These are phyloP conservation scores for Chloroceryle inda DNA, from an alignment of 2,797 vertebrate species.

Conservation along the genomic window DNA sequence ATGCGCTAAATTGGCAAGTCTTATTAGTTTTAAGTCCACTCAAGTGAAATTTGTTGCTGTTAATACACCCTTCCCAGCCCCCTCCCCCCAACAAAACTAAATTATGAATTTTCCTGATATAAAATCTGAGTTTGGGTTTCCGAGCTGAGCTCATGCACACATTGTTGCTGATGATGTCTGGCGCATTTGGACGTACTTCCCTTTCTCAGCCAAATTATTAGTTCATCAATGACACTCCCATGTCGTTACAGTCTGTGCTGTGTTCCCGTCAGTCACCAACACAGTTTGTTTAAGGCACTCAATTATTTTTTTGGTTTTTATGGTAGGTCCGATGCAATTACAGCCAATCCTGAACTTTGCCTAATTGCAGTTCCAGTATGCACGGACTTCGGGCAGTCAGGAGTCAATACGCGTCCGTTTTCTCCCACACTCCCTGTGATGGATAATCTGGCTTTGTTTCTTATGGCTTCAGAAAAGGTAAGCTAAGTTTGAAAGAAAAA, in stretches of 20 bases:
- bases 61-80: constrained; percentile 80
- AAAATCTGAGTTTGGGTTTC: constrained; percentile 91
- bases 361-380: constrained; percentile 92
- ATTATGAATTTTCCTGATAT: constrained; percentile 86
- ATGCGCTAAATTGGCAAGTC: constrained; percentile 83
- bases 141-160: constrained; percentile 89
- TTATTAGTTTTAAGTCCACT: constrained; percentile 84
- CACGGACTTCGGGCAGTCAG: constrained; percentile 97
- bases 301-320: constrained; percentile 98
- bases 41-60: constrained; percentile 83
- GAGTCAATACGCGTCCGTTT: constrained; percentile 93
- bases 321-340: constrained; percentile 98
- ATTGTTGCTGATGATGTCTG: constrained; percentile 79
- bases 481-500: constrained; percentile 82
- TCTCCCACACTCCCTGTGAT: constrained; percentile 98
- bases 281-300: constrained; percentile 95
- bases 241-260: constrained; percentile 86
- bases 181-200: constrained; percentile 76
- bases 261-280: constrained; percentile 84
- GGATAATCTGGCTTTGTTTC: constrained; percentile 98
- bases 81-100: constrained; percentile 80
- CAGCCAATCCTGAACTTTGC: constrained; percentile 96
- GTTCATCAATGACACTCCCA: constrained; percentile 77
- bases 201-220: constrained; percentile 73
- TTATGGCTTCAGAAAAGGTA: constrained; percentile 99